Conservation (phyloP, 2,888 invertebrate genomes). For the Cinara cedri region DNA sequence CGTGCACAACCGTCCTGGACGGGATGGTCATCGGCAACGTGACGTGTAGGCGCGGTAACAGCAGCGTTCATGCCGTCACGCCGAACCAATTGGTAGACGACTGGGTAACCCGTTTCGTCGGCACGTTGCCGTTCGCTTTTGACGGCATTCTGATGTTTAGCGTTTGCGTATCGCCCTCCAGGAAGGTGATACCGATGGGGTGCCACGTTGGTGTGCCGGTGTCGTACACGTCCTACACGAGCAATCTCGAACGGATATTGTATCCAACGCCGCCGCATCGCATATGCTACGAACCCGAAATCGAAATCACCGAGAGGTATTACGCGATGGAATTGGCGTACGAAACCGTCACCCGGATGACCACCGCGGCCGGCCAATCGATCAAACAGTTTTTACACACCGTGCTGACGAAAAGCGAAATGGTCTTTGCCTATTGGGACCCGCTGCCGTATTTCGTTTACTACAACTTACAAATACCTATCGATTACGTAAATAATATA, state of each 20-base stretch:
- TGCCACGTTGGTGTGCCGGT: slow-evolving; percentile 80
- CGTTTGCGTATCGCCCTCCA: slow-evolving; percentile 69
- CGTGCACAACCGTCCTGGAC: slow-evolving; percentile 82
- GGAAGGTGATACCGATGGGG: slow-evolving; percentile 70
- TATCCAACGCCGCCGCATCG: slow-evolving; percentile 64
- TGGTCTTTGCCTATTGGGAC: slow-evolving; percentile 82
- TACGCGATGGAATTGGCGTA: slow-evolving; percentile 71
- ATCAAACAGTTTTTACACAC: slow-evolving; percentile 71
- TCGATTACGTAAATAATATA: slow-evolving; percentile 68
- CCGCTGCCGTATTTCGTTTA: slow-evolving; percentile 85
- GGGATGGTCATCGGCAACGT: slow-evolving; percentile 81
- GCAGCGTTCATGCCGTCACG: slow-evolving; percentile 62
- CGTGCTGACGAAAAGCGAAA: slow-evolving; percentile 79
- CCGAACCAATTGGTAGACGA: slow-evolving; percentile 70
- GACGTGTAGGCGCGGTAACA: slow-evolving; percentile 73
- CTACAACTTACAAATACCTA: slow-evolving; percentile 79
- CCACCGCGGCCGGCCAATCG: slow-evolving; percentile 63
- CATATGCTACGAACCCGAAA: slow-evolving; percentile 68
- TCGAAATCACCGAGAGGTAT: slow-evolving; percentile 65
- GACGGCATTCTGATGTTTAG: slow-evolving; percentile 75
- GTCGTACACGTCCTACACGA: slow-evolving; percentile 80
- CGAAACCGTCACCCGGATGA: slow-evolving; percentile 64
- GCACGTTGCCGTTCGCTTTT: slow-evolving; percentile 68
- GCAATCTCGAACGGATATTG: slow-evolving; percentile 71
- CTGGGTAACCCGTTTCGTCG: slow-evolving; percentile 77